A percentile compares a stretch with the other conserved stretches of the same genome.
Conservation (phyloP, 1,140 invertebrate species). For the Drosophila kurseongensis region DNA sequence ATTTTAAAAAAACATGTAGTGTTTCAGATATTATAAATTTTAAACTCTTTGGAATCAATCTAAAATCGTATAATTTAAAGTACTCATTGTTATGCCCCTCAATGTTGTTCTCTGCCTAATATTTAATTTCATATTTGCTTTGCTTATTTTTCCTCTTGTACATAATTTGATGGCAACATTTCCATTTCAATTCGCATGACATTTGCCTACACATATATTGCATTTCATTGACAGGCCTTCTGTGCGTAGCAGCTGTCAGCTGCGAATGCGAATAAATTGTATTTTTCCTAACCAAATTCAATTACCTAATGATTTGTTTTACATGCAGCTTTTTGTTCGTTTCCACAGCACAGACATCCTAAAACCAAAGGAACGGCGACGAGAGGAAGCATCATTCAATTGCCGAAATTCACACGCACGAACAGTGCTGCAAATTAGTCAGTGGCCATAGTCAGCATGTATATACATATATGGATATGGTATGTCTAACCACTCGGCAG, state of each 20-base stretch:
- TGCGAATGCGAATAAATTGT: constrained; percentile 72
- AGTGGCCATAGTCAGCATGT: constrained; percentile 18
- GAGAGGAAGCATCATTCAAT: constrained; percentile 28
- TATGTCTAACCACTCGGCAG: constrained; percentile 15
- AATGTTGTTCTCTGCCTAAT: not conserved
- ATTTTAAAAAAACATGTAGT: no score
- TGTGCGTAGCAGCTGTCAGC: constrained; percentile 72
- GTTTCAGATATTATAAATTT: no score
- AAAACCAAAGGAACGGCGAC: not conserved
- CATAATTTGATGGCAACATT: constrained; percentile 55
- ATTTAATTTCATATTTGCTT: constrained; percentile 11
- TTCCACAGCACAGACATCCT: constrained; percentile 3
- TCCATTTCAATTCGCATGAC: constrained; percentile 44
- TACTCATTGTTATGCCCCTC: not conserved
- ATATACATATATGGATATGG: not conserved
- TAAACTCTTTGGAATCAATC: not conserved
- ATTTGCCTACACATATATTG: constrained; percentile 63
- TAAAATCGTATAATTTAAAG: not conserved
- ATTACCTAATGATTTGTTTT: constrained; percentile 82
- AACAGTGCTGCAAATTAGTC: constrained; percentile 75
- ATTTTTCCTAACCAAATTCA: constrained; percentile 66
- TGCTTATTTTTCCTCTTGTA: constrained; percentile 12
- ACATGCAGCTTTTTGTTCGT: constrained; percentile 51
- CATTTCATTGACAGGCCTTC: constrained; percentile 61
- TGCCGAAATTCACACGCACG: constrained; percentile 61